phyloP scores from a whole-genome alignment of 37 sponge, comb jelly and placozoan species.

The Halisarca cf. caerulea region DNA sequence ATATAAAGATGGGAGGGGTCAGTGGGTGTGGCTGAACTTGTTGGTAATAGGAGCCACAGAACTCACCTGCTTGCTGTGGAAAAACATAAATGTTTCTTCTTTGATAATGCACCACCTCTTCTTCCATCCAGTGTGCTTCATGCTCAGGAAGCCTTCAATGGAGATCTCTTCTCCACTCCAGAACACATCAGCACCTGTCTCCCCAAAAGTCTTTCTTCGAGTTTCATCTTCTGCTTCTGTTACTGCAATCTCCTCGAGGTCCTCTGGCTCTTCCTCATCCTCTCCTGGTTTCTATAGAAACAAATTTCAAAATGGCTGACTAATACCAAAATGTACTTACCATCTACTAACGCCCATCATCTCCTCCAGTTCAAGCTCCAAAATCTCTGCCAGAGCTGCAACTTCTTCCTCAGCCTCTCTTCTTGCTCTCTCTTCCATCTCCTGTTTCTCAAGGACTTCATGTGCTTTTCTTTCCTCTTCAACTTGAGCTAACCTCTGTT shows the following conservation, averaged over 20 bases:
- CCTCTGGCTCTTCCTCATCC: conserved; percentile 63
- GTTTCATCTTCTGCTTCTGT: conserved; percentile 19
- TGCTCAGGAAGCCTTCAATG: conserved; percentile 71
- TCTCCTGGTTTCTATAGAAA: conserved; percentile 30
- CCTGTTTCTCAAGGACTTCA: conserved; percentile 19
- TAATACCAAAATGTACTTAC: too few species aligned
- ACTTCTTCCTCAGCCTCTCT: conserved; percentile 61
- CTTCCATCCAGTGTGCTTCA: conserved; percentile 78
- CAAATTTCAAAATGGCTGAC: background rate
- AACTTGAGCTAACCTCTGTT: conserved; percentile 21
- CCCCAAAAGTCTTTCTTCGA: conserved; percentile 19
- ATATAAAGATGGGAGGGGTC: background rate
- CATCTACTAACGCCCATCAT: background rate
- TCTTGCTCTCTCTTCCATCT: conserved; percentile 46
- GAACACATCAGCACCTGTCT: conserved; percentile 11
- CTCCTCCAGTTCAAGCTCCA: conserved; percentile 34
- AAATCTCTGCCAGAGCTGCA: conserved; percentile 36
- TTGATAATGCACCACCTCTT: conserved; percentile 81
- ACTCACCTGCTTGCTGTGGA: conserved; percentile 68
- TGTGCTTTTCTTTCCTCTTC: conserved; percentile 27
- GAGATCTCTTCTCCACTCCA: conserved; percentile 39
- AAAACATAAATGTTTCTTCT: conserved; percentile 86
- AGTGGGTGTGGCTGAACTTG: background rate
- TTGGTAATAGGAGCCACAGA: background rate
- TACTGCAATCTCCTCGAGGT: conserved; percentile 33